phyloP scores from a whole-genome alignment of 2,797 vertebrate genomes.

The Amblyopsis hoosieri region DNA sequence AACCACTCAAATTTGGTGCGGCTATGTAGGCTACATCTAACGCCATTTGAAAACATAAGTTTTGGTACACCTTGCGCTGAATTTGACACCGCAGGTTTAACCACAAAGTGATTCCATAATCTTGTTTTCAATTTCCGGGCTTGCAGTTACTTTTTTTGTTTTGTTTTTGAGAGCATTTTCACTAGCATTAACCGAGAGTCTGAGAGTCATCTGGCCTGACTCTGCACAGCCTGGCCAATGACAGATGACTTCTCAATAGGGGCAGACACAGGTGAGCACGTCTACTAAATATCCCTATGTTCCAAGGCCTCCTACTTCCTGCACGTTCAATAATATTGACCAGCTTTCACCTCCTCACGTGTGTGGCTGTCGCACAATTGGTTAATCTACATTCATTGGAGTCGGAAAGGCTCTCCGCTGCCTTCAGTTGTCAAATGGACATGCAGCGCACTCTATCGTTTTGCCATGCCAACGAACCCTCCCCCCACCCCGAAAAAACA shows the following conservation, averaged over 20 bases:
- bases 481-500: conserved; percentile 16
- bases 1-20: not conserved
- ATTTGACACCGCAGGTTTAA: conserved; percentile 8
- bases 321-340: conserved; percentile 40
- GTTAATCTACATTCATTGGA: conserved; percentile 47
- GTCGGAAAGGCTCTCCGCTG: conserved; percentile 15
- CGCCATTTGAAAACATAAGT: no score
- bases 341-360: conserved; percentile 6
- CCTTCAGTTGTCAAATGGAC: conserved; percentile 29
- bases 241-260: conserved; percentile 58
- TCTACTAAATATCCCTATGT: conserved; percentile 46
- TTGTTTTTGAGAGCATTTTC: conserved; percentile 1
- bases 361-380: conserved; percentile 40
- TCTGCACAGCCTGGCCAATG: conserved; percentile 30
- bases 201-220: conserved; percentile 10
- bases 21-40: not conserved
- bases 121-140: conserved; percentile 18
- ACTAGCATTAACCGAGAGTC: conserved; percentile 25
- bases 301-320: conserved; percentile 12
- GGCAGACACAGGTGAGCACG: conserved; percentile 43
- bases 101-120: not conserved
- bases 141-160: conserved; percentile 17
- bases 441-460: conserved; percentile 11
- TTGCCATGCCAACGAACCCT: no score
- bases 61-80: no score